Base-by-base conservation (phyloP, 2,797 vertebrate species). In the Galago senegalensis region DNA sequence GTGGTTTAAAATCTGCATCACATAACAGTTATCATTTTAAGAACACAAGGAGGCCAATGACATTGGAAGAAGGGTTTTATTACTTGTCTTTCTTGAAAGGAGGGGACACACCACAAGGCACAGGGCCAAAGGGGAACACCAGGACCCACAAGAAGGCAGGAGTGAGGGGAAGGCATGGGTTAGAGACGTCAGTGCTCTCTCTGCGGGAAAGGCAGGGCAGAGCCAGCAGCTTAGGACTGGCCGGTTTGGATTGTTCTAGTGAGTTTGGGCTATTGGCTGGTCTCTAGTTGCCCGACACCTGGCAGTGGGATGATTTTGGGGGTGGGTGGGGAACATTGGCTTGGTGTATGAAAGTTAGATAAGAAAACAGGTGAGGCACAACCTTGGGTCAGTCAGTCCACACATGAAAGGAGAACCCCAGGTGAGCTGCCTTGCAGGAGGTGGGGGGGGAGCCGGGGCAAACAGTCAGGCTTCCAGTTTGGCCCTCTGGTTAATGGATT, bases 1-100 rank as follows among this genome's bases (percentile, higher is more conserved):
- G 20, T 79, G 76, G 18, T 31, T 14, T 53, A 79, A 95, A 82
- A 92, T 67, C 91, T 20, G 5, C 7, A 73, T 83, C 60, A 58
- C 56, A 76, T 75, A 72, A 83, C 87, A 72, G 61, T 43, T 63
- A 67, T 3, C 31, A 18, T 13, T 93, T 13, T 46, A 40, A 40
- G 18, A 40, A 61, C 0, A n/a, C 5, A 9, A 16, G 58, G 80
- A 73, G 73, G 20, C 13, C 34, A 79, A 46, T 56, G 12, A 63
- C 46, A 37, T 72, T 18, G 23, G 73, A 79, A 31, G 53, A 29
- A 76, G 49, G 61, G 9, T 18, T 61, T 81, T 81, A 27, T 61
- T 81, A 27, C n/a, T 27, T 81, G 3, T 10, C 40, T 40, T 81
- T 81, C 25, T 58, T 12, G 16, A 40, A 31, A 49, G 46, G 12